A percentile compares a stretch with the other conserved stretches of the same genome.
Evolutionary conservation across 2,113 vertebrate species (phyloP).

Genomic region (Sclerurus mexicanus): DNA sequence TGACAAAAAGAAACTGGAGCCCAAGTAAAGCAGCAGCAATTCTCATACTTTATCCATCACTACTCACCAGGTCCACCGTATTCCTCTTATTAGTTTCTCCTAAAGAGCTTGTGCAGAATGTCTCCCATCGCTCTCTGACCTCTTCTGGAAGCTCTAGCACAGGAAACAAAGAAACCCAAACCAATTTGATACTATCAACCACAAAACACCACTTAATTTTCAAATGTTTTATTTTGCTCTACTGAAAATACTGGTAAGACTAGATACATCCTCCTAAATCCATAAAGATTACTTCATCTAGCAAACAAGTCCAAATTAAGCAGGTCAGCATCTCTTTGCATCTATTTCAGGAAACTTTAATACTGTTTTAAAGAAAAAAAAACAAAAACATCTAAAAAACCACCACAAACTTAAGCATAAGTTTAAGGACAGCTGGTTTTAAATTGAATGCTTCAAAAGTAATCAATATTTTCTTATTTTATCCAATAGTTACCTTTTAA

Average conservation of each 20-base stretch:
- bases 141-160: slow-evolving; percentile 86
- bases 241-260: background rate
- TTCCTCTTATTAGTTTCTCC: slow-evolving; percentile 98
- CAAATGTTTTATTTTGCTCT: background rate
- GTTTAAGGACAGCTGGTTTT: background rate
- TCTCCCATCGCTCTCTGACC: slow-evolving; percentile 91
- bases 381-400: background rate
- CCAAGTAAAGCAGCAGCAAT: background rate
- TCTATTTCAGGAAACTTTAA: background rate
- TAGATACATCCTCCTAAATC: background rate
- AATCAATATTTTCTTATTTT: background rate
- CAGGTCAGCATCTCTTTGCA: background rate
- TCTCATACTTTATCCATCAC: background rate
- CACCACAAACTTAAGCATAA: too few species aligned
- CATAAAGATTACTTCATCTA: background rate
- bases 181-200: background rate
- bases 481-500: background rate
- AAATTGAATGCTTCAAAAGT: background rate
- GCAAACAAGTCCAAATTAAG: background rate
- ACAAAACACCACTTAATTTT: background rate
- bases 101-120: slow-evolving; percentile 89
- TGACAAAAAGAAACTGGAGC: background rate
- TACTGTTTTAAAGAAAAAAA: background rate
- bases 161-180: background rate
- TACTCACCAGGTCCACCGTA: slow-evolving; percentile 95